Conservation (phyloP, 2,113 vertebrate genomes). For the Lucifuga dentata region DNA sequence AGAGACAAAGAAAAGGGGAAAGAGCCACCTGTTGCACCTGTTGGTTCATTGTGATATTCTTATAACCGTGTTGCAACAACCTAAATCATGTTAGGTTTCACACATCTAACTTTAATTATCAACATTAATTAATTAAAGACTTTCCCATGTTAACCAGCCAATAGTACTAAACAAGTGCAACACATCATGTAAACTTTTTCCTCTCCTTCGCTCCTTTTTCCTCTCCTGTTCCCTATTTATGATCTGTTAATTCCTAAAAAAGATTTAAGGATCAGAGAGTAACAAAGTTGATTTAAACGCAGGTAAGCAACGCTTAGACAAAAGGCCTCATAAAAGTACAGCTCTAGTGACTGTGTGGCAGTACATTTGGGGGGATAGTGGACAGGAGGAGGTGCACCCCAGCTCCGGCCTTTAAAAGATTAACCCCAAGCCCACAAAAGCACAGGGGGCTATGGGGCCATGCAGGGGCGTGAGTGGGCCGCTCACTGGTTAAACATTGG, state of each 20-base stretch:
- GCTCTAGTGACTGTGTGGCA: slow-evolving; percentile 75
- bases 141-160: slow-evolving; percentile 30
- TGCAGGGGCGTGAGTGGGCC: slow-evolving; percentile 69
- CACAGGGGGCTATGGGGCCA: slow-evolving; percentile 53
- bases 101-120: slow-evolving; percentile 11
- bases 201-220: slow-evolving; percentile 40
- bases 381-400: slow-evolving; percentile 54
- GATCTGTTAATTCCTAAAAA: slow-evolving; percentile 39
- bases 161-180: not conserved
- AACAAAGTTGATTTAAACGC: slow-evolving; percentile 41
- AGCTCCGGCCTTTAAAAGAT: slow-evolving; percentile 75
- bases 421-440: slow-evolving; percentile 75
- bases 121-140: slow-evolving; percentile 16
- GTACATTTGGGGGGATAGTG: slow-evolving; percentile 75
- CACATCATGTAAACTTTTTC: slow-evolving; percentile 17
- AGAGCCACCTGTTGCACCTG: slow-evolving; percentile 47
- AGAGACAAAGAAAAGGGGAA: slow-evolving; percentile 33
- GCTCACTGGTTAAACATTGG: slow-evolving; percentile 79
- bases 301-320: slow-evolving; percentile 51
- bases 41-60: not conserved
- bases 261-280: slow-evolving; percentile 42
- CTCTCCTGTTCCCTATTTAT: no score
- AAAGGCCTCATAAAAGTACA: slow-evolving; percentile 72
- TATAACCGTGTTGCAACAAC: not conserved
- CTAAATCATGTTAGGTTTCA: not conserved